Conservation (phyloP, 1,140 invertebrate genomes). For the Atta cephalotes region DNA sequence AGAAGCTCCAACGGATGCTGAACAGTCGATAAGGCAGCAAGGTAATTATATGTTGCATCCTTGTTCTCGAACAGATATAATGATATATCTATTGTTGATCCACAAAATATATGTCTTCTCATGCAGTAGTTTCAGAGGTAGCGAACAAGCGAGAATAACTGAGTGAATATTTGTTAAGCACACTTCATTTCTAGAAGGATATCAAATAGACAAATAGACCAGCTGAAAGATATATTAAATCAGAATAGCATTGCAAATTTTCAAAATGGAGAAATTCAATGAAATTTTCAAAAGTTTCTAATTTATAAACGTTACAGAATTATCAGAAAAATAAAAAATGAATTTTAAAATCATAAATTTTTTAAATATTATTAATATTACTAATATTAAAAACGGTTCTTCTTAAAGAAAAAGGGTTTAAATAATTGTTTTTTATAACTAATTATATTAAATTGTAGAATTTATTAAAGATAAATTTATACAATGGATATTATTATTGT, state of each 20-base stretch:
- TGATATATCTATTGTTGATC: constrained; percentile 43
- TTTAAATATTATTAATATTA: no score
- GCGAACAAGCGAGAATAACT: not conserved
- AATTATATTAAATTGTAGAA: no score
- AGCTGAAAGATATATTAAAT: not conserved
- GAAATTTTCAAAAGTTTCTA: constrained; percentile 13
- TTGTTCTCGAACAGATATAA: constrained; percentile 1
- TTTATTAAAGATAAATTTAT: not conserved
- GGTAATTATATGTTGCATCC: not conserved
- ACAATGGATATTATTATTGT: not conserved
- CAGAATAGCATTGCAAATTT: not conserved
- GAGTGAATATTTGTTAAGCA: constrained; percentile 20
- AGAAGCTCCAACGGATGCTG: constrained; percentile 29
- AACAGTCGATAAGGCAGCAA: constrained; percentile 73
- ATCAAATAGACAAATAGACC: constrained; percentile 7
- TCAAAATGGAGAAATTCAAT: not conserved
- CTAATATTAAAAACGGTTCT: no score
- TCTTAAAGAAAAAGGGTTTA: no score
- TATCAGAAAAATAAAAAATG: not conserved
- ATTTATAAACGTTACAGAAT: constrained; percentile 44
- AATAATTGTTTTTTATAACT: no score
- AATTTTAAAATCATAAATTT: not conserved
- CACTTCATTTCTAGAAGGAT: not conserved
- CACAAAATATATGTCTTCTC: constrained; percentile 37
- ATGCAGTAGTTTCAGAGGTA: not conserved